Percentiles rank a stretch among this genome's conserved stretches.
These are phyloP conservation scores for Heteromyza rotundicornis DNA, from an alignment of 2,888 invertebrate genomes.

Conservation along the genomic window DNA sequence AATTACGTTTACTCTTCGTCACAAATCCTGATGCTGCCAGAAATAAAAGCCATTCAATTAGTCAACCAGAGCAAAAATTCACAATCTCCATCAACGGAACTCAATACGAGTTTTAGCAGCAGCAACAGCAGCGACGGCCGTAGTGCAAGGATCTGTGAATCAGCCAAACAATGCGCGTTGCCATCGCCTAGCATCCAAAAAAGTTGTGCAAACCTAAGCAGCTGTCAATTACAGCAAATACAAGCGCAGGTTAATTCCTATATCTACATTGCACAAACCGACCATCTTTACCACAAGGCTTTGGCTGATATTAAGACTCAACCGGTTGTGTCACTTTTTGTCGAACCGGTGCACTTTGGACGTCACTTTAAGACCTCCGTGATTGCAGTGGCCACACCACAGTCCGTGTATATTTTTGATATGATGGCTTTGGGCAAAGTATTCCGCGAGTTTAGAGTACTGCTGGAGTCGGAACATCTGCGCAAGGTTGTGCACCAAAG, in stretches of 20 bases:
- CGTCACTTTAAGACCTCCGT: constrained; percentile 39
- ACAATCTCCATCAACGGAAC: too few relatives aligned
- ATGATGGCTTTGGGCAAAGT: constrained; percentile 41
- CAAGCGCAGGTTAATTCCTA: constrained; percentile 31
- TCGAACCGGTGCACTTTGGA: constrained; percentile 41
- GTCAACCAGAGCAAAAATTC: constrained; percentile 21
- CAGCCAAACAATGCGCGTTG: too few relatives aligned
- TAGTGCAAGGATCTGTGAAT: too few relatives aligned
- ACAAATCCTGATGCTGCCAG: constrained; percentile 37
- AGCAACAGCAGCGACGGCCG: constrained; percentile 5
- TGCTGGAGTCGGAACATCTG: constrained; percentile 39
- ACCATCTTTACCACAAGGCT: constrained; percentile 46
- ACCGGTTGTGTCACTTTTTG: constrained; percentile 35
- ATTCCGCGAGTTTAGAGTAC: constrained; percentile 39
- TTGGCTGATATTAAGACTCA: constrained; percentile 41
- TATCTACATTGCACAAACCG: constrained; percentile 42
- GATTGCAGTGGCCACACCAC: constrained; percentile 36
- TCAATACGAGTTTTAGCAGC: background rate
- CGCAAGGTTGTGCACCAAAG: constrained; percentile 44
- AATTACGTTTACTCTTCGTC: constrained; percentile 37
- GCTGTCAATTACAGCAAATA: constrained; percentile 29
- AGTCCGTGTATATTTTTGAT: constrained; percentile 46
- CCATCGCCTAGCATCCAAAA: background rate
- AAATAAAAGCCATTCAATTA: constrained; percentile 39
- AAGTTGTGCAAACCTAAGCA: background rate